Evolutionary conservation across 2,797 vertebrate species (phyloP), one percentile per base, ranked within the genome.

Genomic region (Pseudochromis fuscus): DNA sequence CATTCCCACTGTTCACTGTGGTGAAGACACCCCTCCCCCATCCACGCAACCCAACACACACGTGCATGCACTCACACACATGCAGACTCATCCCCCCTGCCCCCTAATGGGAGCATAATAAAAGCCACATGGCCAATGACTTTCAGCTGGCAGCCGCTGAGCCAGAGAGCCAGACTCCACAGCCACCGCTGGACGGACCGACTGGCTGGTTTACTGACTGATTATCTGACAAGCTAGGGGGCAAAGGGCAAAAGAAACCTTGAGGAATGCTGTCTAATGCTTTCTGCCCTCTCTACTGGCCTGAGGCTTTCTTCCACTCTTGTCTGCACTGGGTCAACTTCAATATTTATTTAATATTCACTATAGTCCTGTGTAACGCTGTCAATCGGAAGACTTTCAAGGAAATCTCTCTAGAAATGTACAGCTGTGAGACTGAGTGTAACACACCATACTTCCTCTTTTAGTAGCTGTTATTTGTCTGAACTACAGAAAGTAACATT

Each of bases 81-180:
- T 5, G 16, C 61, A 75, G 30, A 67, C 40, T 30, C 33, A 27
- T 71, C 72, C 87, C n/a, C 35, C 84, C 70, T 68, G 60, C 82
- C 77, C 72, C 82, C 79, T 89, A 89, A 93, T 81, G 75, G 50
- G 86, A 88, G 64, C 73, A 67, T 93, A 94, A 94, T 93, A 91
- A 92, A 93, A 91, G 76, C 80, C 94, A 93, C 91, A 93, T 93
- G 93, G 76, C 67, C 84, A 86, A 92, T 82, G 85, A 90, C 83
- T 94, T 89, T 91, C 91, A 93, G 90, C 91, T 89, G 89, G 84
- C 82, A 81, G 68, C 68, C 64, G 4, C 69, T 24, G 64, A 76
- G 53, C 62, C 76, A 64, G 24, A 57, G 28, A 80, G 51, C 64
- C 81, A 72, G 35, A 33, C 76, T 84, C 60, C 45, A 35, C 19